Conservation (phyloP, 2,888 invertebrate genomes). For the Callosobruchus maculatus region DNA sequence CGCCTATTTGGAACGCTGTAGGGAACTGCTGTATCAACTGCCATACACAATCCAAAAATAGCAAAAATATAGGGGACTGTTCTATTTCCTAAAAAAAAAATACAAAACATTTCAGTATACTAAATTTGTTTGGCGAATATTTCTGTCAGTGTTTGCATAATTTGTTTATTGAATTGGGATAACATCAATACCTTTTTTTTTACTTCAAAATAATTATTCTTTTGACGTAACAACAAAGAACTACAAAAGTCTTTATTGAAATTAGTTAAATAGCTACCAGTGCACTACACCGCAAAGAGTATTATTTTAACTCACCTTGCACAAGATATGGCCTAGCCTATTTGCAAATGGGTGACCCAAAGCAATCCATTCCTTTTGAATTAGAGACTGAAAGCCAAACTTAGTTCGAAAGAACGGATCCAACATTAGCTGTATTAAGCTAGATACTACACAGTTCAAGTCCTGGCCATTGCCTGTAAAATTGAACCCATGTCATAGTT, state of each 20-base stretch:
- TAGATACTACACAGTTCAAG: slow-evolving; percentile 81
- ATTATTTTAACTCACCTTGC: slow-evolving; percentile 36
- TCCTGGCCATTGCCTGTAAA: slow-evolving; percentile 79
- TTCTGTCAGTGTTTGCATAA: too few species aligned
- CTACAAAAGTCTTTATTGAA: too few species aligned
- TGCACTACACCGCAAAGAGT: slow-evolving; percentile 1
- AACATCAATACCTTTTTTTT: too few species aligned
- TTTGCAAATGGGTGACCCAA: slow-evolving; percentile 74
- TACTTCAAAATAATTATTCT: too few species aligned
- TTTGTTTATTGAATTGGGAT: too few species aligned
- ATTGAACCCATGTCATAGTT: background rate
- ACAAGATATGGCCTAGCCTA: slow-evolving; percentile 66
- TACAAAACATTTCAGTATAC: background rate
- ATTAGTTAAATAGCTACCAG: too few species aligned
- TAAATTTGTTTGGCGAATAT: too few species aligned
- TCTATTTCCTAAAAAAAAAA: slow-evolving; percentile 50
- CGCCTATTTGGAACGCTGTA: slow-evolving; percentile 84
- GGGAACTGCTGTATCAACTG: slow-evolving; percentile 88
- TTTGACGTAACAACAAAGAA: too few species aligned
- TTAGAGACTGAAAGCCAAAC: slow-evolving; percentile 81
- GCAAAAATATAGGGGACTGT: slow-evolving; percentile 80
- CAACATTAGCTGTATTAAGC: slow-evolving; percentile 79
- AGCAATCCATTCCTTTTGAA: slow-evolving; percentile 94
- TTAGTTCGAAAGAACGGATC: slow-evolving; percentile 82
- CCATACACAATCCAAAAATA: slow-evolving; percentile 93